These are phyloP conservation scores for Periparus ater DNA, from an alignment of 2,797 vertebrate genomes.

Conservation along the genomic window DNA sequence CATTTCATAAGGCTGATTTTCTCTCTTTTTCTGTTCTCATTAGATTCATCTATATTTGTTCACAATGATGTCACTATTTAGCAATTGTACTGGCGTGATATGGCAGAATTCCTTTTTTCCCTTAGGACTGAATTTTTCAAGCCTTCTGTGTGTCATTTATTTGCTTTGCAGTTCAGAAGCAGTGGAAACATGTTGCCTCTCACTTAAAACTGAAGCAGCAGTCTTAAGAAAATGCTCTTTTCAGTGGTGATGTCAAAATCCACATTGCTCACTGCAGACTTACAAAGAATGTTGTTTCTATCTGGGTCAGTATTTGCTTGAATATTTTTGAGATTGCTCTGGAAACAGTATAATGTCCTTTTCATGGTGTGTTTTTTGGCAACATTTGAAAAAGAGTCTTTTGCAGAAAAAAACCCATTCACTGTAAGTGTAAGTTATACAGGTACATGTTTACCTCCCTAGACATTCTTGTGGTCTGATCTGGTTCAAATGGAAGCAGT, in stretches of 20 bases:
- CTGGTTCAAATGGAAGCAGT: neutral
- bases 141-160: neutral
- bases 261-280: neutral
- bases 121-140: neutral
- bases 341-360: neutral
- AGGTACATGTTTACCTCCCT: neutral
- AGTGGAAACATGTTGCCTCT: neutral
- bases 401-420: neutral
- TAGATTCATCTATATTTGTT: neutral
- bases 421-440: neutral
- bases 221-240: neutral
- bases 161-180: neutral
- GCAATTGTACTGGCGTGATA: neutral
- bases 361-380: neutral
- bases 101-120: neutral
- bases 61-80: neutral
- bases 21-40: neutral
- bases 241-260: neutral
- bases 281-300: constrained; percentile 21
- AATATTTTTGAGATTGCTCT: constrained; percentile 17
- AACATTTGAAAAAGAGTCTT: neutral
- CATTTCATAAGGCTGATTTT: neutral
- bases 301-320: neutral
- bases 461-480: neutral
- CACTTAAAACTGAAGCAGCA: neutral